These are phyloP conservation scores for Drosophila melanosoma DNA, from an alignment of 2,888 invertebrate genomes.

Conservation along the genomic window DNA sequence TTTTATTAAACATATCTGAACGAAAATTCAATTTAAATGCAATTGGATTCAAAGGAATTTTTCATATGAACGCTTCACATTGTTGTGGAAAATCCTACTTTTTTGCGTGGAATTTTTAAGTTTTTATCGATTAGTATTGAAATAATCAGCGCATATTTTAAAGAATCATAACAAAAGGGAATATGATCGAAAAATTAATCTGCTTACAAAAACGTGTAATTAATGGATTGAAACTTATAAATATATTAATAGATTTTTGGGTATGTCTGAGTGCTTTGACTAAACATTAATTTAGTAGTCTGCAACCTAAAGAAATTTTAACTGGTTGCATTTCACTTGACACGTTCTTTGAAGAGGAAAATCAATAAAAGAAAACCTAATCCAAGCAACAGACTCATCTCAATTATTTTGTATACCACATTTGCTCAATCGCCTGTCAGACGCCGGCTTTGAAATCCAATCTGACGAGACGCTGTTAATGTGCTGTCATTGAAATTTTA, in stretches of 20 bases:
- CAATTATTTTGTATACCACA: slow-evolving; percentile 31
- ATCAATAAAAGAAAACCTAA: slow-evolving; percentile 16
- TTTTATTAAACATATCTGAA: not conserved
- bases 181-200: not conserved
- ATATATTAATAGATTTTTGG: slow-evolving; percentile 11
- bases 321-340: slow-evolving; percentile 34
- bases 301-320: slow-evolving; percentile 9
- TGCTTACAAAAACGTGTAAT: not conserved
- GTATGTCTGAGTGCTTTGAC: slow-evolving; percentile 19
- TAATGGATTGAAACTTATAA: not conserved
- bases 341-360: slow-evolving; percentile 37
- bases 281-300: slow-evolving; percentile 16
- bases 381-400: slow-evolving; percentile 9
- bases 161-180: too few relatives aligned
- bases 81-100: not conserved
- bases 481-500: slow-evolving; percentile 68
- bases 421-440: slow-evolving; percentile 51
- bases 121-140: too few relatives aligned
- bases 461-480: slow-evolving; percentile 53
- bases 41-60: not conserved
- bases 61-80: not conserved
- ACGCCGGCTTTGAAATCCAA: slow-evolving; percentile 48
- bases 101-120: not conserved
- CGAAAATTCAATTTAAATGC: not conserved
- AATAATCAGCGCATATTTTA: too few relatives aligned